Percentiles rank a stretch among this genome's conserved stretches.
Evolutionary conservation across 92 coral and sea anemone species (phyloP).

Genomic region (Bergia puertoricense): DNA sequence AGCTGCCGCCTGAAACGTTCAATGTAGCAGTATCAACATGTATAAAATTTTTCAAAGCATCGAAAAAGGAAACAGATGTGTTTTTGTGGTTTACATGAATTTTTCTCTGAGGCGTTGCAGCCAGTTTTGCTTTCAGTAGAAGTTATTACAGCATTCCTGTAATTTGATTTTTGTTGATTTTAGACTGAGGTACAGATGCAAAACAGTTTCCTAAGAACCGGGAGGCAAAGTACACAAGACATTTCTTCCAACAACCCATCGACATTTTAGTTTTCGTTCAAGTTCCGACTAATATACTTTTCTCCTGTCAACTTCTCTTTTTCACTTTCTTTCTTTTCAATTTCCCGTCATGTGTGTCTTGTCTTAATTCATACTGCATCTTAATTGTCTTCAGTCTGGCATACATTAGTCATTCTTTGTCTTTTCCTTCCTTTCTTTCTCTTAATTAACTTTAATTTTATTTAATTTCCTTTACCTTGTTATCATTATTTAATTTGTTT

Average conservation of each 20-base stretch:
- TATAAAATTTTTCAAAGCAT: background rate
- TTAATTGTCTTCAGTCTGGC: background rate
- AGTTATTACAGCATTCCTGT: conserved; percentile 7
- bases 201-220: background rate
- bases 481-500: background rate
- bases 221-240: conserved; percentile 21
- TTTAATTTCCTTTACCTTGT: no score
- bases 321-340: background rate
- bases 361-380: background rate
- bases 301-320: background rate
- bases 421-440: background rate
- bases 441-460: no score
- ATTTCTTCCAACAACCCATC: background rate
- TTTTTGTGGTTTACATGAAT: conserved; percentile 9
- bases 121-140: background rate
- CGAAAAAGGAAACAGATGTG: conserved; percentile 9
- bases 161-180: conserved; percentile 18
- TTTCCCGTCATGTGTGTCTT: background rate
- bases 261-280: background rate
- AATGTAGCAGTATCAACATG: background rate
- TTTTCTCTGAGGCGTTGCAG: background rate
- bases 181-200: background rate
- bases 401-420: background rate
- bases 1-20: background rate
- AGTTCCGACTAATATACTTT: background rate